These are phyloP conservation scores for Papilio dardanus DNA, from an alignment of 1,140 invertebrate genomes.

Conservation along the genomic window DNA sequence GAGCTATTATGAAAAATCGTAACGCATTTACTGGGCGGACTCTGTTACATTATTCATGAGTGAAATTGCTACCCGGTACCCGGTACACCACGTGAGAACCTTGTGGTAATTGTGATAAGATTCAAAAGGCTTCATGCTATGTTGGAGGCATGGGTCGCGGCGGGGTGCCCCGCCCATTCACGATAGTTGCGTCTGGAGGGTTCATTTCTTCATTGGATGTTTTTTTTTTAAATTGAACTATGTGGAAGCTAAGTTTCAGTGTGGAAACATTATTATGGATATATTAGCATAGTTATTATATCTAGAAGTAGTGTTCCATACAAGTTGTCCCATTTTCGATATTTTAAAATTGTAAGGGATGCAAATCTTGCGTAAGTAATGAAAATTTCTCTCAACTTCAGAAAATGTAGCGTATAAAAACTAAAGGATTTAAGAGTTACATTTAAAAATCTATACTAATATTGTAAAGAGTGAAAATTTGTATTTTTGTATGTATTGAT, in stretches of 20 bases:
- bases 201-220: constrained; percentile 25
- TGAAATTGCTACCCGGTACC: constrained; percentile 56
- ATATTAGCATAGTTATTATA: neutral
- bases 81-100: neutral
- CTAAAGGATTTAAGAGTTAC: too few species aligned
- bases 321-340: too few species aligned
- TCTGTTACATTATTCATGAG: constrained; percentile 60
- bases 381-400: too few species aligned
- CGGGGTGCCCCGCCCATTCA: constrained; percentile 31
- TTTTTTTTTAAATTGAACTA: constrained; percentile 11
- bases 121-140: constrained; percentile 17
- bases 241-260: neutral
- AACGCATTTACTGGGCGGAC: constrained; percentile 65
- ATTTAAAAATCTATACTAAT: too few species aligned
- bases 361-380: too few species aligned
- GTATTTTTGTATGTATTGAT: too few species aligned
- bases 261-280: neutral
- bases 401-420: too few species aligned
- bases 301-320: too few species aligned
- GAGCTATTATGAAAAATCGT: constrained; percentile 68
- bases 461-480: too few species aligned
- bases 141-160: constrained; percentile 19
- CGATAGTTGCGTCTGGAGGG: constrained; percentile 14
- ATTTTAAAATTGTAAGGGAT: too few species aligned
- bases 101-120: constrained; percentile 20